Conservation (phyloP, 2,797 vertebrate species). For the Muraenolepis orangiensis region DNA sequence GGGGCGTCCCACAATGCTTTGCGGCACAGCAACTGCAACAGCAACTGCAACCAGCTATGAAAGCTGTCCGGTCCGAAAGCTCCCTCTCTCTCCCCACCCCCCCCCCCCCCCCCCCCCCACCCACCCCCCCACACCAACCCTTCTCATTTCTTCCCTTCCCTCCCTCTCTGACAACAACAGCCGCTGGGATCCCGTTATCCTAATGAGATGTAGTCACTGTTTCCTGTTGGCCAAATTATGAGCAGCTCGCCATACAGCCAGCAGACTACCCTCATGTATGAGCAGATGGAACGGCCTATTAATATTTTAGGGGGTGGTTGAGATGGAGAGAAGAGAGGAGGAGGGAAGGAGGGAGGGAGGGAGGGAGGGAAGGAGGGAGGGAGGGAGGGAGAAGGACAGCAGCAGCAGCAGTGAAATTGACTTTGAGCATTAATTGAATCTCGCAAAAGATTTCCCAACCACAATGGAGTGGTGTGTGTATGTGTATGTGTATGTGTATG, state of each 20-base stretch:
- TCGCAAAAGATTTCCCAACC: constrained; percentile 42
- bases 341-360: constrained; percentile 1
- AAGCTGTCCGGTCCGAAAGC: neutral
- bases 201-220: constrained; percentile 62
- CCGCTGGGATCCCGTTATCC: constrained; percentile 22
- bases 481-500: too few relatives aligned
- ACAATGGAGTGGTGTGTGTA: constrained; percentile 13
- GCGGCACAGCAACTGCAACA: neutral
- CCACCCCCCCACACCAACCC: too few relatives aligned
- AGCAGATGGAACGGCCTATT: constrained; percentile 67
- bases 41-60: neutral
- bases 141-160: too few relatives aligned
- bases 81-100: too few relatives aligned
- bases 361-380: constrained; percentile 23
- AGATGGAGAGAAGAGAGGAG: constrained; percentile 23
- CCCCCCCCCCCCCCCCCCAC: too few relatives aligned
- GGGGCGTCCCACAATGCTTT: neutral
- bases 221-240: constrained; percentile 54
- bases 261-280: constrained; percentile 48
- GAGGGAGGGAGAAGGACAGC: constrained; percentile 31
- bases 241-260: constrained; percentile 57
- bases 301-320: constrained; percentile 52
- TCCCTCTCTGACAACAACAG: neutral
- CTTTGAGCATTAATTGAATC: constrained; percentile 58
- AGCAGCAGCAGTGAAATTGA: constrained; percentile 48